Conservation (phyloP, 2,888 invertebrate species). For the Stenoptilia bipunctidactyla region DNA sequence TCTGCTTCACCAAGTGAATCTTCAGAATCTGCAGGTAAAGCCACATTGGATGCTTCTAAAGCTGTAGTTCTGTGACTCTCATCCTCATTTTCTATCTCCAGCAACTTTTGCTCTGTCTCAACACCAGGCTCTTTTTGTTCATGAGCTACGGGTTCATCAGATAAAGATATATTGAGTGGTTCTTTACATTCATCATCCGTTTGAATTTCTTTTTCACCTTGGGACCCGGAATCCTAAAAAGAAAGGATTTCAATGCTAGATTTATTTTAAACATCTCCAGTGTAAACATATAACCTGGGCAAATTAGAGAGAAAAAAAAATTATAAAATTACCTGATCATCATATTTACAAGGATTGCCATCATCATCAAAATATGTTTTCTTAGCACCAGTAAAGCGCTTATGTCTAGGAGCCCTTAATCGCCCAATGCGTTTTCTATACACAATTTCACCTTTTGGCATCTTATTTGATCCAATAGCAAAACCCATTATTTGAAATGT, state of each 20-base stretch:
- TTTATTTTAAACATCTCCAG: too few species aligned
- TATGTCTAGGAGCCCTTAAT: constrained; percentile 58
- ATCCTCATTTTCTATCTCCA: constrained; percentile 2
- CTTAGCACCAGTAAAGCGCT: constrained; percentile 40
- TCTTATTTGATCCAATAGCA: constrained; percentile 31
- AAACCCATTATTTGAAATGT: constrained; percentile 78
- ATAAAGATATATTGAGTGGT: neutral
- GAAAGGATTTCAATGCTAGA: neutral
- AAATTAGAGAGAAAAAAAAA: too few species aligned
- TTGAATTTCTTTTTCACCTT: constrained; percentile 43
- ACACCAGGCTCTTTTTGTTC: too few species aligned
- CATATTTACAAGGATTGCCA: constrained; percentile 56
- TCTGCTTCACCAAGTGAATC: constrained; percentile 24
- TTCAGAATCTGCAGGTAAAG: constrained; percentile 27
- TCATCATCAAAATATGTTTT: constrained; percentile 79
- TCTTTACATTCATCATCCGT: constrained; percentile 38
- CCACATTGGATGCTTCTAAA: constrained; percentile 20
- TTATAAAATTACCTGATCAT: constrained; percentile 26
- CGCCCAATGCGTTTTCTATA: constrained; percentile 75
- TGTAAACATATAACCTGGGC: too few species aligned
- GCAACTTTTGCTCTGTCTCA: neutral
- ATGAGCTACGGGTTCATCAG: too few species aligned
- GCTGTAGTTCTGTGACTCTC: neutral
- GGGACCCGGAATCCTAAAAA: constrained; percentile 34
- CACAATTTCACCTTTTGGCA: constrained; percentile 70